Percentiles rank a stretch among this genome's conserved stretches.
Evolutionary conservation across 1,140 invertebrate genomes (phyloP).

Genomic region (Pogonognathellus flavescens): DNA sequence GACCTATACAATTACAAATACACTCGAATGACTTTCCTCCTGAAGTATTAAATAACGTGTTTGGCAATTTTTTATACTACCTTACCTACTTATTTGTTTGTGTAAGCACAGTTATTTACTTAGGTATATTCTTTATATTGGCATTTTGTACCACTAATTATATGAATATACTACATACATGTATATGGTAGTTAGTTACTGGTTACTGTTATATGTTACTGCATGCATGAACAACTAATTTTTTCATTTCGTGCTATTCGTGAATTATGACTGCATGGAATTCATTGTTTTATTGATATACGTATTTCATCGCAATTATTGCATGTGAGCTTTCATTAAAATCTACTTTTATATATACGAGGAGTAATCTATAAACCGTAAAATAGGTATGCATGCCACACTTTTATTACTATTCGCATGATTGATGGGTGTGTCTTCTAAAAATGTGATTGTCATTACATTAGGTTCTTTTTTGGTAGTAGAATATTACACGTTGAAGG

Average conservation of each 20-base stretch:
- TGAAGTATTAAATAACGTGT: too few species aligned
- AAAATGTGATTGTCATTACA: neutral
- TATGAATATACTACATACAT: neutral
- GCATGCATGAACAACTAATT: neutral
- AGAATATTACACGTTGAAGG: too few species aligned
- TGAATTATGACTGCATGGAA: neutral
- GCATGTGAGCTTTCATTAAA: constrained; percentile 36
- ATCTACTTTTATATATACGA: constrained; percentile 3
- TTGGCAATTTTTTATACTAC: too few species aligned
- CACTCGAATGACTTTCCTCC: too few species aligned
- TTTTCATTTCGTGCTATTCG: too few species aligned
- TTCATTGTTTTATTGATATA: constrained; percentile 6
- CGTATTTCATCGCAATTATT: constrained; percentile 10
- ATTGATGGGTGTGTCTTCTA: constrained; percentile 19
- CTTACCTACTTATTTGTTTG: too few species aligned
- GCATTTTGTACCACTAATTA: neutral
- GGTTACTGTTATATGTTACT: constrained; percentile 4
- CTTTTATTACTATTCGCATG: too few species aligned
- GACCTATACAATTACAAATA: too few species aligned
- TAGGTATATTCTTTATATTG: too few species aligned
- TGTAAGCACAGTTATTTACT: too few species aligned
- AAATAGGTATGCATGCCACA: neutral
- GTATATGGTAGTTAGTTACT: neutral
- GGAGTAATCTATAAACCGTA: neutral
- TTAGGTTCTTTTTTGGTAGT: neutral